phyloP scores from a whole-genome alignment of 1,140 invertebrate species.

The Calliopsis andreniformis region DNA sequence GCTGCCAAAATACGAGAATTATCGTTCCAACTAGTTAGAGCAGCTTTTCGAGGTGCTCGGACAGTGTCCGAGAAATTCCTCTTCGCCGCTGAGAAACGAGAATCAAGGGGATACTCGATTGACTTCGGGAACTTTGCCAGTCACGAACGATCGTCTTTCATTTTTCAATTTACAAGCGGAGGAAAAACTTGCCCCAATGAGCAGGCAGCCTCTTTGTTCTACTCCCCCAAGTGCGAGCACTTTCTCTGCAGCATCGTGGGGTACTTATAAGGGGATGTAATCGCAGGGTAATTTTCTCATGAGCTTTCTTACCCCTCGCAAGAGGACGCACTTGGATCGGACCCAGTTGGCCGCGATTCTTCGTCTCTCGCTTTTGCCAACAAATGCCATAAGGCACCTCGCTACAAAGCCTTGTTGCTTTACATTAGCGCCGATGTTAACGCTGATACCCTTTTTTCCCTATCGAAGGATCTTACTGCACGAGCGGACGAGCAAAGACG shows the following conservation, averaged over 20 bases:
- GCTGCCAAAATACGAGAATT: neutral
- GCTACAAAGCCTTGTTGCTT: slow-evolving; percentile 47
- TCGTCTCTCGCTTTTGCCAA: slow-evolving; percentile 63
- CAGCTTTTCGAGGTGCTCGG: neutral
- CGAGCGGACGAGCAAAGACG: slow-evolving; percentile 38
- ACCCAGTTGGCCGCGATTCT: slow-evolving; percentile 74
- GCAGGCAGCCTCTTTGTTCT: slow-evolving; percentile 15
- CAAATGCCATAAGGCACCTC: slow-evolving; percentile 63
- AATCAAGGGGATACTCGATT: slow-evolving; percentile 27
- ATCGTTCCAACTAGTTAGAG: neutral
- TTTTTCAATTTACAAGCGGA: slow-evolving; percentile 68
- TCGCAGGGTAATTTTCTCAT: slow-evolving; percentile 77
- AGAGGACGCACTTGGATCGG: slow-evolving; percentile 72
- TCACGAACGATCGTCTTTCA: slow-evolving; percentile 58
- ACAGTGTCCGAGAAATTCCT: neutral
- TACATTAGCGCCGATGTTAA: slow-evolving; percentile 32
- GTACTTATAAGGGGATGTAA: slow-evolving; percentile 69
- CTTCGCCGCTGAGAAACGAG: slow-evolving; percentile 5
- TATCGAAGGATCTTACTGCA: slow-evolving; percentile 14
- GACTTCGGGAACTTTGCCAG: slow-evolving; percentile 71
- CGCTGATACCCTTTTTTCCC: slow-evolving; percentile 18
- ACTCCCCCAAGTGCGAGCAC: slow-evolving; percentile 26
- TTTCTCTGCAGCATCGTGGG: slow-evolving; percentile 19
- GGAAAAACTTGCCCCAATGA: slow-evolving; percentile 14
- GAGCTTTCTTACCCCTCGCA: slow-evolving; percentile 71